These are phyloP conservation scores for Melozone crissalis DNA, from an alignment of 2,113 vertebrate genomes.

Conservation along the genomic window DNA sequence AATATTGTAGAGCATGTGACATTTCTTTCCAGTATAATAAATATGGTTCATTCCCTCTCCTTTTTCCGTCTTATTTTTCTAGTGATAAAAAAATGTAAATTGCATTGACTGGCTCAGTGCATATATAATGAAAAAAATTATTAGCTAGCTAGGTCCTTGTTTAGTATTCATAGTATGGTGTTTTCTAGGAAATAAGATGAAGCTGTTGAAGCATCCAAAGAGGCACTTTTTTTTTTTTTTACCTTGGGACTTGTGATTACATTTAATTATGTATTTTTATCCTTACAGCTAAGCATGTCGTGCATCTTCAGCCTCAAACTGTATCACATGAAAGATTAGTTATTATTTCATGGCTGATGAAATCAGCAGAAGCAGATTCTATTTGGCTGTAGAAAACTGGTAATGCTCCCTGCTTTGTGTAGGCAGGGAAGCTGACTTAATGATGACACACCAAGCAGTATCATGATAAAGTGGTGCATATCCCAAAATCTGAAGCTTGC, in stretches of 20 bases:
- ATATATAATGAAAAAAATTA: not conserved
- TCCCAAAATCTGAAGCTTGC: not conserved
- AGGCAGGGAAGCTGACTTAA: not conserved
- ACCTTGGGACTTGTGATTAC: not conserved
- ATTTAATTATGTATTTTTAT: conserved; percentile 19
- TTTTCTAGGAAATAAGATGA: conserved; percentile 23
- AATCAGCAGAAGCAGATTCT: not conserved
- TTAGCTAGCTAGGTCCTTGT: not conserved
- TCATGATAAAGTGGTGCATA: not conserved
- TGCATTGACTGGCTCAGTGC: not conserved
- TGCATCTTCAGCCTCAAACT: not conserved
- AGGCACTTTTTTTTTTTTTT: not conserved
- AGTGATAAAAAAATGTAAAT: not conserved
- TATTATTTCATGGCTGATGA: conserved; percentile 4
- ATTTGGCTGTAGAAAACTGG: not conserved
- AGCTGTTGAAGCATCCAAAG: conserved; percentile 16
- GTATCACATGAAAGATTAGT: not conserved
- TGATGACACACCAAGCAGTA: not conserved
- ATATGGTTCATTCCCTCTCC: not conserved
- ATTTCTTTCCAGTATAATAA: not conserved
- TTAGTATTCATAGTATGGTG: not conserved
- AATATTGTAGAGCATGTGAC: not conserved
- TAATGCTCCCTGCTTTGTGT: not conserved
- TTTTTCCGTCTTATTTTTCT: not conserved
- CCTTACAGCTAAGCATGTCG: not conserved